phyloP scores from a whole-genome alignment of 2,797 vertebrate species.

The Arctocebus calabarensis region DNA sequence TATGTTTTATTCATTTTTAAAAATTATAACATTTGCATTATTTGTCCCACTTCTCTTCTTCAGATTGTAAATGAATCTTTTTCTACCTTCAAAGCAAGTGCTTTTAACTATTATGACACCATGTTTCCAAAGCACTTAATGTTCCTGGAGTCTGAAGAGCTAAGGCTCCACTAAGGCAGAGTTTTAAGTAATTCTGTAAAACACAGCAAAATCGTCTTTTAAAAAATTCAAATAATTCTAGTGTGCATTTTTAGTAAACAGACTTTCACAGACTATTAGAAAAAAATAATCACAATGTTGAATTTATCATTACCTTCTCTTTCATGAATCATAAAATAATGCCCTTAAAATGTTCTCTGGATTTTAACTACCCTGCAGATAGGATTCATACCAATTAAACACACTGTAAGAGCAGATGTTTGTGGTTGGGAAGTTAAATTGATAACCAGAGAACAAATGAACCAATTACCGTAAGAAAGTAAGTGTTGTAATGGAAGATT shows the following conservation, averaged over 20 bases:
- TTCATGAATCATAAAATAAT: slow-evolving; percentile 82
- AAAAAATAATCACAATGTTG: slow-evolving; percentile 64
- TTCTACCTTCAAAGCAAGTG: neutral
- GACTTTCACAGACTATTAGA: slow-evolving; percentile 59
- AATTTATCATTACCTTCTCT: slow-evolving; percentile 71
- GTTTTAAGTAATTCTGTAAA: slow-evolving; percentile 51
- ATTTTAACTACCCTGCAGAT: slow-evolving; percentile 76
- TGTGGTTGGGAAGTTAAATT: slow-evolving; percentile 82
- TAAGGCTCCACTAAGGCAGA: neutral
- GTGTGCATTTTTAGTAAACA: slow-evolving; percentile 63
- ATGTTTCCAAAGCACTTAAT: neutral
- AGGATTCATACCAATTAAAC: slow-evolving; percentile 79
- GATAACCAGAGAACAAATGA: slow-evolving; percentile 85
- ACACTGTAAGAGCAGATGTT: slow-evolving; percentile 84
- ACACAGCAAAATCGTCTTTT: slow-evolving; percentile 15
- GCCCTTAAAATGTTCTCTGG: slow-evolving; percentile 71
- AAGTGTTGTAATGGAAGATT: slow-evolving; percentile 82
- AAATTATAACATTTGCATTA: neutral
- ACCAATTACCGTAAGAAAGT: slow-evolving; percentile 85
- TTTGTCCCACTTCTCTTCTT: neutral
- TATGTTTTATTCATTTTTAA: slow-evolving; percentile 6
- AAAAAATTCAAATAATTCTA: slow-evolving; percentile 41
- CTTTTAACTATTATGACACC: neutral
- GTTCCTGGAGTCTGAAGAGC: slow-evolving; percentile 21
- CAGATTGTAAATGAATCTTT: slow-evolving; percentile 31